phyloP scores from a whole-genome alignment of 35 echinoderm and acorn worm genomes.

The Anneissia japonica region DNA sequence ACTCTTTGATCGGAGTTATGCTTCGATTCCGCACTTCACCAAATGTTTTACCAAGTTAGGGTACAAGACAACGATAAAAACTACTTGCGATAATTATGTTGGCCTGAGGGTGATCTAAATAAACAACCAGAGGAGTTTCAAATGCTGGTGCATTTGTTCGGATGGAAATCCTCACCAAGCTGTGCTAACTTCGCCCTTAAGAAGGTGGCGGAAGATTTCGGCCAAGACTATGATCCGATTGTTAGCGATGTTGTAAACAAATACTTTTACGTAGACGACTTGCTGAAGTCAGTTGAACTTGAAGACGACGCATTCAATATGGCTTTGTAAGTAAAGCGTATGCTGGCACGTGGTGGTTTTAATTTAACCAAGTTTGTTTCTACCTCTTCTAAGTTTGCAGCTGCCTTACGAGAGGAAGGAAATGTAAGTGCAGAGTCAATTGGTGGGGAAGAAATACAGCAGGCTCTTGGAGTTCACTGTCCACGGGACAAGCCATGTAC shows the following conservation, averaged over 20 bases:
- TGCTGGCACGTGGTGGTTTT: background rate
- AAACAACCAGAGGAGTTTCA: background rate
- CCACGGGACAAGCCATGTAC: background rate
- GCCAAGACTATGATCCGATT: background rate
- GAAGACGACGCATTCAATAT: background rate
- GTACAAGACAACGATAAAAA: background rate
- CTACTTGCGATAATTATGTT: background rate
- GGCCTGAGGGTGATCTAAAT: background rate
- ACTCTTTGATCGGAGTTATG: constrained; percentile 42
- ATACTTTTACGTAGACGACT: constrained; percentile 17
- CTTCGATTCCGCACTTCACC: background rate
- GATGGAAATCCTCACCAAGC: background rate
- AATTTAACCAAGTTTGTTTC: background rate
- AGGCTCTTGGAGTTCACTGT: background rate
- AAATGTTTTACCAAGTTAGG: background rate
- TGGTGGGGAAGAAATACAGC: background rate
- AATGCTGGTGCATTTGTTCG: background rate
- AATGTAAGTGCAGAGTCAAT: background rate
- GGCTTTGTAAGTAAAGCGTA: background rate
- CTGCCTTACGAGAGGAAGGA: background rate
- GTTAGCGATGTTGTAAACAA: background rate
- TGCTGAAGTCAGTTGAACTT: background rate
- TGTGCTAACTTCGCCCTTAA: background rate
- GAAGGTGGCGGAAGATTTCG: background rate
- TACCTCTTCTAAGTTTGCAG: background rate